phyloP scores from a whole-genome alignment of 2,113 vertebrate genomes.

The Phalacrocorax aristotelis region DNA sequence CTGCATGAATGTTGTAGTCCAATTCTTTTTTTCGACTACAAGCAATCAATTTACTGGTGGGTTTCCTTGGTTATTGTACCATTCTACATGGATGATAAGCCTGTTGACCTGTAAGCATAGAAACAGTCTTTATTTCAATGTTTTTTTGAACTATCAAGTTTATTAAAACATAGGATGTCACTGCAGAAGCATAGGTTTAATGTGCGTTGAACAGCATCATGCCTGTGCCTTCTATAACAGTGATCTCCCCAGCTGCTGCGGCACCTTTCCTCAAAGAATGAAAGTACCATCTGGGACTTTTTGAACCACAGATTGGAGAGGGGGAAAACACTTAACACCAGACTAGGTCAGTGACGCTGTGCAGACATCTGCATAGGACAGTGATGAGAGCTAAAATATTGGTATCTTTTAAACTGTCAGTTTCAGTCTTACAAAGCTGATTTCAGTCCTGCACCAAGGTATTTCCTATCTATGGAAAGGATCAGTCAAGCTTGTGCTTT shows the following conservation, averaged over 20 bases:
- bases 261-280: conserved; percentile 8
- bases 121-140: background rate
- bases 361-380: background rate
- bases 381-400: background rate
- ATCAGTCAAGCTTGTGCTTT: conserved; percentile 43
- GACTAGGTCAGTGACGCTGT: background rate
- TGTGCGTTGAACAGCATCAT: background rate
- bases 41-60: background rate
- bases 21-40: background rate
- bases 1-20: background rate
- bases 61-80: background rate
- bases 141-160: background rate
- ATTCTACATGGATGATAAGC: background rate
- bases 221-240: background rate
- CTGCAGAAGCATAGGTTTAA: background rate
- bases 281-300: conserved; percentile 19
- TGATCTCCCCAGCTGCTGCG: background rate
- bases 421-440: conserved; percentile 34
- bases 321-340: conserved; percentile 1
- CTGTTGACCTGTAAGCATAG: background rate
- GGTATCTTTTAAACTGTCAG: conserved; percentile 18
- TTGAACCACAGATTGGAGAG: background rate
- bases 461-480: conserved; percentile 51
- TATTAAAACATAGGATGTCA: background rate
- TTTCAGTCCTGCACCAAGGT: conserved; percentile 1